phyloP scores from a whole-genome alignment of 2,888 invertebrate species.

The Thelaira solivaga region DNA sequence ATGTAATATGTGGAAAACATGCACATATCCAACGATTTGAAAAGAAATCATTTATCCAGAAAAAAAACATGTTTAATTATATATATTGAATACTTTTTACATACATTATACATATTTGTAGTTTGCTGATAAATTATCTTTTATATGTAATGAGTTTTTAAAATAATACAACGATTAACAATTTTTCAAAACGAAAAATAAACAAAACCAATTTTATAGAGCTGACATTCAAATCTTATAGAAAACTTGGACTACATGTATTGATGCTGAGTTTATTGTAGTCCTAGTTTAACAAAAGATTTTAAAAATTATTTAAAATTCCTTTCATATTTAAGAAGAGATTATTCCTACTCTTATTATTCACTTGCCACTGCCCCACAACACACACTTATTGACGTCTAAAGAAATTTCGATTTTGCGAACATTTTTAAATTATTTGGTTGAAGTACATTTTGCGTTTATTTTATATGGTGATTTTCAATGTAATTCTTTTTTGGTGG shows the following conservation, averaged over 20 bases:
- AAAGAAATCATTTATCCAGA: too few relatives aligned
- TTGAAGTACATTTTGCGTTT: neutral
- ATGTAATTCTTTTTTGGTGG: slow-evolving; percentile 46
- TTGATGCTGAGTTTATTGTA: slow-evolving; percentile 61
- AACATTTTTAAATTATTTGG: slow-evolving; percentile 9
- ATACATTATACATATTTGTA: slow-evolving; percentile 63
- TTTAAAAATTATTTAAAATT: neutral
- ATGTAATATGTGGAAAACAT: too few relatives aligned
- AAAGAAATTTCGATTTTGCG: neutral
- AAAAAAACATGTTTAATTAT: slow-evolving; percentile 66
- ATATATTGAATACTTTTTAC: slow-evolving; percentile 67
- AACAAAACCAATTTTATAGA: slow-evolving; percentile 17
- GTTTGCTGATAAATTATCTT: slow-evolving; percentile 47
- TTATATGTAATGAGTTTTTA: slow-evolving; percentile 19
- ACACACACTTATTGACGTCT: slow-evolving; percentile 20
- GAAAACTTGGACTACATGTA: slow-evolving; percentile 47
- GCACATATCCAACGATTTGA: too few relatives aligned
- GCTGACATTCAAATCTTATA: slow-evolving; percentile 24
- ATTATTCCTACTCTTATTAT: neutral
- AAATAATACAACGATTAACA: slow-evolving; percentile 58
- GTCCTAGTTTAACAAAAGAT: slow-evolving; percentile 57
- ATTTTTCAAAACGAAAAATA: slow-evolving; percentile 49
- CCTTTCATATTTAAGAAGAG: neutral
- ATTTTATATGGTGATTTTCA: slow-evolving; percentile 30
- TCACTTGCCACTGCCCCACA: slow-evolving; percentile 21